Evolutionary conservation across 2,113 vertebrate species (phyloP).

Genomic region (Psittacus erithacus): DNA sequence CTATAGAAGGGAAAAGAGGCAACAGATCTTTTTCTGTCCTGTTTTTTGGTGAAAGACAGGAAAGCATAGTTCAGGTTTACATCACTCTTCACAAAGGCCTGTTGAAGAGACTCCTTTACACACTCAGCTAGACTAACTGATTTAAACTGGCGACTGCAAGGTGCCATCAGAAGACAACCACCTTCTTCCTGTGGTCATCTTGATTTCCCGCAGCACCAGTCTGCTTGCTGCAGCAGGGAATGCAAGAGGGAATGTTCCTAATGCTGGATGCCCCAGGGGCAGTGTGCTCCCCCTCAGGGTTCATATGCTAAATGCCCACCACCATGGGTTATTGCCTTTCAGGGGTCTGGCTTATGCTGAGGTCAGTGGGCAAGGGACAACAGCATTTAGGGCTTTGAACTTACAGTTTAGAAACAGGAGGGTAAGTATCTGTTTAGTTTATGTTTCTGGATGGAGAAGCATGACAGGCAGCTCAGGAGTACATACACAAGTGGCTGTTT

Average conservation of each 20-base stretch:
- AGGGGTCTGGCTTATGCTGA: not conserved
- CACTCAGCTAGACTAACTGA: not conserved
- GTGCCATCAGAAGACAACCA: not conserved
- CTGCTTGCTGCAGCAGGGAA: not conserved
- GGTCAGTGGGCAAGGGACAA: not conserved
- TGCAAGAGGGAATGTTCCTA: rapidly evolving
- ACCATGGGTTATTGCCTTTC: rapidly evolving
- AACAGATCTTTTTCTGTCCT: not conserved
- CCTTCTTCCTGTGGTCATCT: not conserved
- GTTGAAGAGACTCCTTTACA: not conserved
- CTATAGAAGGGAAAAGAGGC: not conserved
- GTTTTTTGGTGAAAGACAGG: not conserved
- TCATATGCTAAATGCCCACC: not conserved
- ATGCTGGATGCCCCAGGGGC: not conserved
- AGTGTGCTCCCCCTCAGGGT: not conserved
- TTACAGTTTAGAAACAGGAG: not conserved
- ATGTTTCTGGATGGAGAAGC: not conserved
- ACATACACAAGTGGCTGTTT: constrained; percentile 48
- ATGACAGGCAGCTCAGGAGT: constrained; percentile 47
- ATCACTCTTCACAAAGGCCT: not conserved
- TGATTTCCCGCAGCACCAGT: not conserved
- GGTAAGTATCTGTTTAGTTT: constrained; percentile 14
- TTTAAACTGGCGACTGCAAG: not conserved
- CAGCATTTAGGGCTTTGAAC: constrained; percentile 25
- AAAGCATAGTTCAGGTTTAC: not conserved